A percentile compares a stretch with the other conserved stretches of the same genome.
These are phyloP conservation scores for Mesocentrotus franciscanus DNA, from an alignment of 53 echinoderm and acorn worm genomes.

Conservation along the genomic window DNA sequence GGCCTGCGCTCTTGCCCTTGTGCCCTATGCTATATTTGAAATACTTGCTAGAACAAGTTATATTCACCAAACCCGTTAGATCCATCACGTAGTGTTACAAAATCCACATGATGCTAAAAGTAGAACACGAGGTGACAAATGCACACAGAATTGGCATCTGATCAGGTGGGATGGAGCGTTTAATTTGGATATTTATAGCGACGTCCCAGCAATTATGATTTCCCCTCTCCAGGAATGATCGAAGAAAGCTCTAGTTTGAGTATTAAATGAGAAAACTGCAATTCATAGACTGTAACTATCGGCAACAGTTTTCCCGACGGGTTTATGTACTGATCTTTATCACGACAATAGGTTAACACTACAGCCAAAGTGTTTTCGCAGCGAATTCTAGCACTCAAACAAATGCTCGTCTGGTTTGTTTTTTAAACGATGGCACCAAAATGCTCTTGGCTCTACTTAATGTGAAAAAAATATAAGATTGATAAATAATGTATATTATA, in stretches of 20 bases:
- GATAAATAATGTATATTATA: too few species aligned
- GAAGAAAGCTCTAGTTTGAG: background rate
- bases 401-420: too few species aligned
- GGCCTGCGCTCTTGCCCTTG: background rate
- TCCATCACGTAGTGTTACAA: slow-evolving; percentile 8
- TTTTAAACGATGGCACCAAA: too few species aligned
- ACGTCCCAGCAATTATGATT: slow-evolving; percentile 48
- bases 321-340: background rate
- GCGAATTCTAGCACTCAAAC: too few species aligned
- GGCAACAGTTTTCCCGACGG: background rate
- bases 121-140: slow-evolving; percentile 3
- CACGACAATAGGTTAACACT: background rate
- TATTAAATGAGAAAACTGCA: slow-evolving; percentile 23
- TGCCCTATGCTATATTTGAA: background rate
- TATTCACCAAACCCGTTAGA: background rate
- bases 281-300: background rate
- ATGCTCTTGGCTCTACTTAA: too few species aligned
- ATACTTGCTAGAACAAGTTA: background rate
- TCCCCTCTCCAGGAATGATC: slow-evolving; percentile 27
- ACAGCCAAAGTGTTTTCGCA: background rate
- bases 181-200: slow-evolving; percentile 50
- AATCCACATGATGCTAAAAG: slow-evolving; percentile 26
- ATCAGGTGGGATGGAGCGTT: slow-evolving; percentile 27
- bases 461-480: too few species aligned
- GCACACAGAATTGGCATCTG: slow-evolving; percentile 40